Evolutionary conservation across 2,888 invertebrate genomes (phyloP).

Genomic region (Synergus umbraculus): DNA sequence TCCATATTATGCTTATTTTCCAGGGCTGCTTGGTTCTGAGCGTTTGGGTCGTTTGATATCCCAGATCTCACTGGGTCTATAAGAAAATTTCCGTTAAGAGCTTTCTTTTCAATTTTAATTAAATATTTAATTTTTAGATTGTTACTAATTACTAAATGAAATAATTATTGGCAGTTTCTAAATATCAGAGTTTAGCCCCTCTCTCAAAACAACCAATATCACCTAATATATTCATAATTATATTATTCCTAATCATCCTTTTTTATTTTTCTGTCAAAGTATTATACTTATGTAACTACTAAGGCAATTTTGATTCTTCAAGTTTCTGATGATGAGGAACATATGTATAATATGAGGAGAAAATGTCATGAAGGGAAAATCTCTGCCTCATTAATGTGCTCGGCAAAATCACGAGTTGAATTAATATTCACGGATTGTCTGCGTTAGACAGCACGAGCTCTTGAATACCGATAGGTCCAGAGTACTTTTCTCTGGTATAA

Average conservation of each 20-base stretch:
- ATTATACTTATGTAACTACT: background rate
- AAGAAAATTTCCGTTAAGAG: constrained; percentile 3
- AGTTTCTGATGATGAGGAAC: background rate
- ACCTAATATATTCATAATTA: no score
- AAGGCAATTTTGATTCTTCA: background rate
- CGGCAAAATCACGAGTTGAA: background rate
- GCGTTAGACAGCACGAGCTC: constrained; percentile 50
- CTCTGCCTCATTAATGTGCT: constrained; percentile 28
- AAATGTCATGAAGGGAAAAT: background rate
- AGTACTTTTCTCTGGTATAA: constrained; percentile 56
- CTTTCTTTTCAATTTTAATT: background rate
- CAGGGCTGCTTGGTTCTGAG: constrained; percentile 73
- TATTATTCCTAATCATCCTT: no score
- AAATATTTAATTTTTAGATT: no score
- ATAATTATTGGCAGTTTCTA: no score
- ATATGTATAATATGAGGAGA: background rate
- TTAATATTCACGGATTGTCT: constrained; percentile 27
- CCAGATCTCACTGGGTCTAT: constrained; percentile 67
- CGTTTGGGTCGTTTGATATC: constrained; percentile 70
- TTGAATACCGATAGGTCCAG: constrained; percentile 54
- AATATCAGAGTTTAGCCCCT: no score
- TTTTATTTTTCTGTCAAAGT: no score
- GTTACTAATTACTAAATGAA: no score
- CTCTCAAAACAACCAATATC: no score
- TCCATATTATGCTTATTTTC: constrained; percentile 77